Base-by-base conservation (phyloP, 2,888 invertebrate genomes). In the Mesochorus sp. region DNA sequence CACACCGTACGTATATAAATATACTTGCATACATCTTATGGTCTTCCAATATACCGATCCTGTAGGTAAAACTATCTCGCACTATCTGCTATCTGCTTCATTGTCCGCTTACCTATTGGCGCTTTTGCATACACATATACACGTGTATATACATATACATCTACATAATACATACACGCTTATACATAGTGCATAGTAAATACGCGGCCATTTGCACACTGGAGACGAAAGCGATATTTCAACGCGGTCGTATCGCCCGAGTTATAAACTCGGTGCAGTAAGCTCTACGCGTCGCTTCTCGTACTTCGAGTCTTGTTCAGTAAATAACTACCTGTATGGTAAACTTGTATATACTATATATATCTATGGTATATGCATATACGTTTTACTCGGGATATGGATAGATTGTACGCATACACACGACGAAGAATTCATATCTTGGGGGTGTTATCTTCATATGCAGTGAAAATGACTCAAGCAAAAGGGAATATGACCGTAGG, bases 141-240 rank as follows among this genome's bases (percentile, higher is more conserved):
- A 51, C 39, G 70, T 47, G 31, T 21, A 34, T 62, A 62, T 31
- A 62, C 12, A 6, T 14, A 12, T 49, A 17, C 24, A 37, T 37
- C 19, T 49, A 26, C 59, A 61, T 61, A 70, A 51, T 67, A 47
- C n/a, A 37, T 17, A 42, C 26, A 3, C n/a, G n/a, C n/a, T n/a
- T n/a, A n/a, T n/a, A n/a, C n/a, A n/a, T n/a, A n/a, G n/a, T n/a
- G n/a, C n/a, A n/a, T n/a, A n/a, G n/a, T n/a, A n/a, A n/a, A n/a
- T n/a, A n/a, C n/a, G 8, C 26, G 66, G 24, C 47, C 21, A 26
- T 57, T 73, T 57, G 39, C 14, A 12, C 47, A 72, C 14, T n/a
- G 53, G 21, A 47, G 66, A 64, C 73, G 64, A 73, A 73, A 57
- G 73, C 73, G 66, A 73, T 73, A 73, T 66, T 73, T 73, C 73